Evolutionary conservation across 2,888 invertebrate species (phyloP).

Genomic region (Drosophila kanekoi): DNA sequence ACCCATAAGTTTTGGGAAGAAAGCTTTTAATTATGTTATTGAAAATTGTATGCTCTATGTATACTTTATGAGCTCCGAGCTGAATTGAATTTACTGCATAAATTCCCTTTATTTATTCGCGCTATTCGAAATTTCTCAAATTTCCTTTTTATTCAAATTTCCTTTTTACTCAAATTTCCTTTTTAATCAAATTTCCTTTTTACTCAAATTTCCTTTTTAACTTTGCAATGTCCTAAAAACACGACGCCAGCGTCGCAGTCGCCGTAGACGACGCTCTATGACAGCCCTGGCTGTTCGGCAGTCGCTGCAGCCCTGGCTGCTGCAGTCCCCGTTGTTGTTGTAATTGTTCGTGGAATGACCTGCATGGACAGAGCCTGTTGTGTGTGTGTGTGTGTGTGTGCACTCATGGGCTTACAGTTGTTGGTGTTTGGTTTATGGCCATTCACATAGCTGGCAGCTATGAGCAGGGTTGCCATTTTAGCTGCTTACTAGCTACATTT

Average conservation of each 20-base stretch:
- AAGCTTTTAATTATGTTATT: no score
- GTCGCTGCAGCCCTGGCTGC: constrained; percentile 7
- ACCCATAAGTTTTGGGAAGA: no score
- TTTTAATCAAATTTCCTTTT: no score
- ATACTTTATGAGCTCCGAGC: no score
- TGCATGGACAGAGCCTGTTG: constrained; percentile 38
- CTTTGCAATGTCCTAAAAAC: constrained; percentile 2
- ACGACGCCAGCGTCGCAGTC: constrained; percentile 14
- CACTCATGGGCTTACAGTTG: constrained; percentile 39
- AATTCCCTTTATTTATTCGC: no score
- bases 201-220: background rate
- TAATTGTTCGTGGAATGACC: constrained; percentile 50
- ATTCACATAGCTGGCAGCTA: constrained; percentile 46
- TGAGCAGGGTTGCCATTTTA: background rate
- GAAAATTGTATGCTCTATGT: no score
- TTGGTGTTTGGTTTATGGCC: constrained; percentile 38
- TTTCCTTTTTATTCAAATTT: no score
- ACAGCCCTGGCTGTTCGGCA: constrained; percentile 19
- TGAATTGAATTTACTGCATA: no score
- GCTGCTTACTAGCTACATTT: no score
- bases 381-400: constrained; percentile 3
- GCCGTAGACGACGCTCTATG: constrained; percentile 26
- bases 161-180: no score
- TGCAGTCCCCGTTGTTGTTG: constrained; percentile 5
- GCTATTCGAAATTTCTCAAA: no score